Percentiles rank a stretch among this genome's conserved stretches.
Conservation (phyloP, 2,888 invertebrate genomes). For the Atrina japonica region DNA sequence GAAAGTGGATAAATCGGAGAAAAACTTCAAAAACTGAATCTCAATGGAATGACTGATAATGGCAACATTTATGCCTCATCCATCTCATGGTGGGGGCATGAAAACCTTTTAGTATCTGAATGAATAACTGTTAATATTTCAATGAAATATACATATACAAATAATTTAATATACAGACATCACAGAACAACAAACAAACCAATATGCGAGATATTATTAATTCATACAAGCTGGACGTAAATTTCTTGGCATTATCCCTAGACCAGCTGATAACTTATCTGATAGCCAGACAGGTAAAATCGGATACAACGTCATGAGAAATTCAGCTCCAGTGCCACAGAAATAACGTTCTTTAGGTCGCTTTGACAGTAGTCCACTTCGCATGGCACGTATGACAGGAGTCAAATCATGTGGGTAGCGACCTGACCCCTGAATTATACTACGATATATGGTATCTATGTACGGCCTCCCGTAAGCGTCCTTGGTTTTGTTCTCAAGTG, state of each 20-base stretch:
- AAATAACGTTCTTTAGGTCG: constrained; percentile 73
- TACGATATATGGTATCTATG: constrained; percentile 67
- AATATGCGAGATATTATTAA: constrained; percentile 6
- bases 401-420: constrained; percentile 72
- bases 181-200: no score
- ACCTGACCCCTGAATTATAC: constrained; percentile 56
- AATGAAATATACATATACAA: no score
- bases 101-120: no score
- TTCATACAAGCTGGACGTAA: constrained; percentile 53
- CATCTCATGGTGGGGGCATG: no score
- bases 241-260: constrained; percentile 64
- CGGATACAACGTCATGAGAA: constrained; percentile 67
- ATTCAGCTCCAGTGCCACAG: constrained; percentile 74
- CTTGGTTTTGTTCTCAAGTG: constrained; percentile 66
- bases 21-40: no score
- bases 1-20: no score
- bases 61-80: no score
- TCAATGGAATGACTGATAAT: no score
- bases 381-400: constrained; percentile 74
- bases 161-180: no score
- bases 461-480: constrained; percentile 72
- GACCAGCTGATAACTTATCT: constrained; percentile 66
- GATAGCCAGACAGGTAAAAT: constrained; percentile 75
- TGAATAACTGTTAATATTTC: no score
- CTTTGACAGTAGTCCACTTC: constrained; percentile 75